Base-by-base conservation (phyloP, 2,888 invertebrate species). In the Deilephila elpenor region DNA sequence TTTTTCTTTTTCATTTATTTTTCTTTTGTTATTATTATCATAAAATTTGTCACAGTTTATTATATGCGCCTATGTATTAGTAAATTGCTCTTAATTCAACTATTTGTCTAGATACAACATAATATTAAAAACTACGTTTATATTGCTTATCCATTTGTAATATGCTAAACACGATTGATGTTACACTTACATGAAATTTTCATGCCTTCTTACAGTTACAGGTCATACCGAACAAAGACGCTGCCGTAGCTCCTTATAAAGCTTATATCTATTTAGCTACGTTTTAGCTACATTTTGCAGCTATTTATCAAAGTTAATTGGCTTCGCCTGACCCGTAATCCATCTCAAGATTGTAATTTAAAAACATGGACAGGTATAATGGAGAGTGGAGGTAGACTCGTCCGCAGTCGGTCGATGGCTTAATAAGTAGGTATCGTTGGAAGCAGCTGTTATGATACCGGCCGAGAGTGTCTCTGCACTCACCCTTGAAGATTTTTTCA, bases 361-460 rank as follows among this genome's bases (percentile, higher is more conserved):
- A 91, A 92, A 92, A 91, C 90, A 92, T 90, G 89, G 88, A 86
- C 90, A 86, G 85, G 87, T 89, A 86, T 91, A 90, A 91, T 87
- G 88, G 86, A 83, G 82, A 83, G 82, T 78, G 78, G 79, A 75
- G 78, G 76, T 81, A 80, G 80, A 75, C 82, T 85, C 84, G 81
- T 83, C 83, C 82, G 82, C 84, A 86, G 89, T 86, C 88, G 88
- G 88, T 85, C 90, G 91, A 90, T 90, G 89, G 88, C 92, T 93
- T 93, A 93, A 93, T 93, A 93, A 92, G 91, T 89, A 91, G 91
- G 93, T 93, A 94, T 94, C 93, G 89, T 86, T 88, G 88, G 93
- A 86, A 91, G 90, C 94, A 94, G 93, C 94, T 94, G 93, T 90
- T 93, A 91, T 93, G 93, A 93, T 92, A 93, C 92, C 92, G 90